These are phyloP conservation scores for Listronotus oregonensis DNA, from an alignment of 1,140 invertebrate genomes.

Conservation along the genomic window DNA sequence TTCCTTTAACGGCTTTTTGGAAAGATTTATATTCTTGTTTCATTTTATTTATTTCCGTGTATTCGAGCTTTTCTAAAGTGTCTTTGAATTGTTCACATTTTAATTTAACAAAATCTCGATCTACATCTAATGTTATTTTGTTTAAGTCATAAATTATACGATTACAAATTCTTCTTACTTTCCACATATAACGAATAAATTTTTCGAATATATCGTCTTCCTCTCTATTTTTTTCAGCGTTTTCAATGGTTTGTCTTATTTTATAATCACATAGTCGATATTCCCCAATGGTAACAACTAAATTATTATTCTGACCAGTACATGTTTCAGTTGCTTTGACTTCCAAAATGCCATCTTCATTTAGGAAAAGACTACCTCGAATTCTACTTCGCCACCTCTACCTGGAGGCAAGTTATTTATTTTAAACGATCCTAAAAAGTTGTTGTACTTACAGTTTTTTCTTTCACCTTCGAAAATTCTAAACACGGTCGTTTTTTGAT, in stretches of 20 bases:
- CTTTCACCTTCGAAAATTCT: conserved; percentile 38
- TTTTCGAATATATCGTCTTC: conserved; percentile 18
- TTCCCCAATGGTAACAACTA: conserved; percentile 17
- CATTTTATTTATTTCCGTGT: no score
- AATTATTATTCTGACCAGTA: conserved; percentile 13
- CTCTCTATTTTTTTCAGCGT: conserved; percentile 5
- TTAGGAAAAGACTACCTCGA: conserved; percentile 26
- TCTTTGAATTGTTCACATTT: no score
- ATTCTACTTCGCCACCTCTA: conserved; percentile 16
- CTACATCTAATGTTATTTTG: neutral
- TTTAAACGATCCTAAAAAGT: conserved; percentile 29
- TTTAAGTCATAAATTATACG: neutral
- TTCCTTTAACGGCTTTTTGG: no score
- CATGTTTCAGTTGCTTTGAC: conserved; percentile 23
- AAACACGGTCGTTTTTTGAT: conserved; percentile 21
- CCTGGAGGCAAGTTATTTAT: conserved; percentile 27
- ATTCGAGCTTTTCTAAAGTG: no score
- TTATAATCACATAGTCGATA: conserved; percentile 16
- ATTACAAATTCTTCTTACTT: neutral
- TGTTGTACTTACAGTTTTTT: conserved; percentile 31
- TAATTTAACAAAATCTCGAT: no score
- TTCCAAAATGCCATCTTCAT: conserved; percentile 39
- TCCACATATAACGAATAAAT: conserved; percentile 5
- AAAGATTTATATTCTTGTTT: no score
- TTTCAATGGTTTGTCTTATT: neutral